Percentiles rank a stretch among this genome's conserved stretches.
Evolutionary conservation across 2,113 vertebrate species (phyloP).

Genomic region (Alligator mississippiensis): DNA sequence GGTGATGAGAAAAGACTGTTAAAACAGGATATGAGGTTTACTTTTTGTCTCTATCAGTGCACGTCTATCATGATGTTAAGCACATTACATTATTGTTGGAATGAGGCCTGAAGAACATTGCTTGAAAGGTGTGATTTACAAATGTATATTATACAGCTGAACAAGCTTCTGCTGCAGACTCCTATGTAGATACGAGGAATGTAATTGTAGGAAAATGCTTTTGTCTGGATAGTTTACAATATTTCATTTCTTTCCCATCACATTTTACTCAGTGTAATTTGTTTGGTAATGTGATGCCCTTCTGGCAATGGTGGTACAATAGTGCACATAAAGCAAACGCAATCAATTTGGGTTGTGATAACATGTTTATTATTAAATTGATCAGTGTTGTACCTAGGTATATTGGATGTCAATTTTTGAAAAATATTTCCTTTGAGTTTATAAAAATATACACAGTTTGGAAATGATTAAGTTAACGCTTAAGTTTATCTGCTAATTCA

Average conservation of each 20-base stretch:
- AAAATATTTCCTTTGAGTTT: neutral
- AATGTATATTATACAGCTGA: neutral
- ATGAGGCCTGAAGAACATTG: neutral
- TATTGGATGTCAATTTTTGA: neutral
- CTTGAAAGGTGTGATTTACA: neutral
- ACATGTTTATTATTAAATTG: neutral
- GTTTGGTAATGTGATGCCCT: neutral
- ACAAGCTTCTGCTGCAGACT: neutral
- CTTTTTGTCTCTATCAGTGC: neutral
- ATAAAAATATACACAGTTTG: neutral
- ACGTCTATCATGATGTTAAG: neutral
- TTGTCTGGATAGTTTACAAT: neutral
- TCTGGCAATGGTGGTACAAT: neutral
- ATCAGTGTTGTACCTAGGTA: neutral
- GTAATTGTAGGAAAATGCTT: neutral
- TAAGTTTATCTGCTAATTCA: neutral
- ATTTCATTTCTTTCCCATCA: neutral
- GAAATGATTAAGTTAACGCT: neutral
- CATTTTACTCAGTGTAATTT: neutral
- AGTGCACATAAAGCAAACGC: neutral
- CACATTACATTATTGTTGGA: neutral
- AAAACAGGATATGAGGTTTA: neutral
- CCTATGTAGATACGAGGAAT: neutral
- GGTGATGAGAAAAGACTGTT: neutral
- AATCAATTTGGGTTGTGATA: conserved; percentile 7